Base-by-base conservation (phyloP, 2,888 invertebrate genomes). In the Cryptocheilus praepositus region DNA sequence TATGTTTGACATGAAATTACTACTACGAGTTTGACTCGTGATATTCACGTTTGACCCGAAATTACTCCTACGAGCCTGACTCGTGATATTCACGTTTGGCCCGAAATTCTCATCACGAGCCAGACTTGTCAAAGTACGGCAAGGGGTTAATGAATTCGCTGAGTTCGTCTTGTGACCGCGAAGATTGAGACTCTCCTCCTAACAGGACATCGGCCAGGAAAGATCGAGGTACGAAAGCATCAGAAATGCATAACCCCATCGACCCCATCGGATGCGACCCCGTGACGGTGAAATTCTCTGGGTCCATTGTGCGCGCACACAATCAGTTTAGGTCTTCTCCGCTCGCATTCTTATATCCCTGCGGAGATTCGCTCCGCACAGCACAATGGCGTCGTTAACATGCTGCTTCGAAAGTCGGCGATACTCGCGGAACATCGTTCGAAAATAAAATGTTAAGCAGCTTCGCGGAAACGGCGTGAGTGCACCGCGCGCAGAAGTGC, bases 321-420 rank as follows among this genome's bases (percentile, higher is more conserved):
- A 64, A 66, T 64, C 65, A 60, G 64, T 65, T 68, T 61, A 59
- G 44, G 22, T 68, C 56, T 55, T 11, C 58, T 56, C 53, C 58
- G 45, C 52, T 59, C 28, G 22, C 49, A 61, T 72, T 72, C 62
- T 76, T 59, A 62, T 63, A 61, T 64, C 57, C 58, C 54, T 49
- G 36, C 36, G 28, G 36, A 21, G 59, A 67, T 65, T 65, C 59
- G 66, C 36, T 36, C 65, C 53, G 19, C 21, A 46, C 16, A 25
- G 28, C 46, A 60, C 59, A 65, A 68, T 68, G 51, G n/a, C 44
- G 45, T 68, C 66, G 60, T 68, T 68, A 68, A 51, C 67, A 60
- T 21, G 51, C 49, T 43, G 36, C 36, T 36, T 36, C 36, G 36
- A 36, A 36, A 36, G 36, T 36, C 36, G 13, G 36, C 36, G 36